phyloP scores from a whole-genome alignment of 2,797 vertebrate species.

The Mareca penelope region DNA sequence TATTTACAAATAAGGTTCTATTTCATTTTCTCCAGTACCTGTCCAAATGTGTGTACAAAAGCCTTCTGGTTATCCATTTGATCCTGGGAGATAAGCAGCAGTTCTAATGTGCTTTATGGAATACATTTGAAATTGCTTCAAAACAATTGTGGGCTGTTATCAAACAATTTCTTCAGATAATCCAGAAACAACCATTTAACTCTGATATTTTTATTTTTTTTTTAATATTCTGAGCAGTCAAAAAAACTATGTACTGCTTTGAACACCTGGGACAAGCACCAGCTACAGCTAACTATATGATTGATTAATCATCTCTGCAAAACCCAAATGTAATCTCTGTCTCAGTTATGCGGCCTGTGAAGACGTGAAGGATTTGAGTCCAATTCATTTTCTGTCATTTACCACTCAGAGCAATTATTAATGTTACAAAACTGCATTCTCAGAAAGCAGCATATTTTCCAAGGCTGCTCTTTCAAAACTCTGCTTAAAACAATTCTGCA shows the following conservation, averaged over 20 bases:
- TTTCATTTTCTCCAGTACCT: neutral
- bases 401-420: neutral
- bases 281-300: neutral
- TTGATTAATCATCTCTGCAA: neutral
- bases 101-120: neutral
- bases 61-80: neutral
- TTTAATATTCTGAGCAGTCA: slow-evolving; percentile 10
- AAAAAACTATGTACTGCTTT: neutral
- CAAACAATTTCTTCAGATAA: slow-evolving; percentile 42
- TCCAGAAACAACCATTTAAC: neutral
- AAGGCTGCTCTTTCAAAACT: neutral
- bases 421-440: neutral
- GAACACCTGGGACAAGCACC: neutral
- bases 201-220: neutral
- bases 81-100: neutral
- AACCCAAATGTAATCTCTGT: neutral
- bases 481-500: neutral
- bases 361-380: neutral
- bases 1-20: slow-evolving; percentile 19
- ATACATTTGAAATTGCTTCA: slow-evolving; percentile 16
- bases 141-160: neutral
- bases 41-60: slow-evolving; percentile 12
- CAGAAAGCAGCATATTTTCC: neutral
- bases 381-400: neutral
- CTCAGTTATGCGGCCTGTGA: neutral